A percentile compares a stretch with the other conserved stretches of the same genome.
Conservation (phyloP, 2,888 invertebrate genomes). For the Petrolisthes cinctipes region DNA sequence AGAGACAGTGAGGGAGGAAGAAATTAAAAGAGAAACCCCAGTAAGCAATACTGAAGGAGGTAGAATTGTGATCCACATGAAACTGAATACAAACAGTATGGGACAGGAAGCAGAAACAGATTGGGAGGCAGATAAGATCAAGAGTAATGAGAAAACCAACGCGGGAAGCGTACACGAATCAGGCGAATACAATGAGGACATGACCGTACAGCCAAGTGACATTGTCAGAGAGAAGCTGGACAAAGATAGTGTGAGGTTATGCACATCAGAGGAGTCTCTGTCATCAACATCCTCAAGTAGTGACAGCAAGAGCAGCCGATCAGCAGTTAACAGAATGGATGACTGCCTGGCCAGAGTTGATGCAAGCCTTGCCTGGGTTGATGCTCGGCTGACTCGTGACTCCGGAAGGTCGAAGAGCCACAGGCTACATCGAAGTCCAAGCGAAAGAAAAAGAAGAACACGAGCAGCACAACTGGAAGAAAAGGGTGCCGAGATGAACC, state of each 20-base stretch:
- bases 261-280: neutral
- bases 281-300: constrained; percentile 9
- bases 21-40: neutral
- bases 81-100: neutral
- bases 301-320: constrained; percentile 11
- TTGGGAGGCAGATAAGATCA: neutral
- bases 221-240: neutral
- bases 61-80: constrained; percentile 28
- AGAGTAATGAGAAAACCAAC: neutral
- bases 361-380: constrained; percentile 51
- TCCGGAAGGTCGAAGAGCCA: neutral
- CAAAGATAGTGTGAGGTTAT: neutral
- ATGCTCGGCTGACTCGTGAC: constrained; percentile 48
- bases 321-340: constrained; percentile 54
- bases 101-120: neutral
- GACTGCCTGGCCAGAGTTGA: constrained; percentile 58
- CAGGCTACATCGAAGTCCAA: neutral
- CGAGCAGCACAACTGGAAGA: neutral
- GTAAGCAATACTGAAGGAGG: neutral
- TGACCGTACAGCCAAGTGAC: neutral
- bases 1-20: neutral
- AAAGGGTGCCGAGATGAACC: neutral
- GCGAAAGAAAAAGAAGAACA: neutral
- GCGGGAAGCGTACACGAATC: neutral
- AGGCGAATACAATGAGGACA: neutral